Percentiles rank a stretch among this genome's conserved stretches.
These are phyloP conservation scores for Amphiprion ocellaris DNA, from an alignment of 2,113 vertebrate genomes.

Conservation along the genomic window DNA sequence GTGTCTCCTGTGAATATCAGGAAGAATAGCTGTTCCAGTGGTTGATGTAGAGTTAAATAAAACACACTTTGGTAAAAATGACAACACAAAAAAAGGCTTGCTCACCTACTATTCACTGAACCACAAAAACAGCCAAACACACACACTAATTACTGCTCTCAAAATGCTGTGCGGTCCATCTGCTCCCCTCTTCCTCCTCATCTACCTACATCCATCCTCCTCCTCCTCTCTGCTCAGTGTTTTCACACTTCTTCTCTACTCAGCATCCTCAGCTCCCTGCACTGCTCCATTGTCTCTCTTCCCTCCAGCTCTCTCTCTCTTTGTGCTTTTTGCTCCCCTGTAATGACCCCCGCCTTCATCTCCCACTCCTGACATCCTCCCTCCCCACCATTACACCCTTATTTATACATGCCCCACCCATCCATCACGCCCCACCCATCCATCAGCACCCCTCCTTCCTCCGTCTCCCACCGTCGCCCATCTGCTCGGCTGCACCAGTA, in stretches of 20 bases:
- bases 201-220: background rate
- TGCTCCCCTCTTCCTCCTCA: conserved; percentile 13
- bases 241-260: too few relatives aligned
- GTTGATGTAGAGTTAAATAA: too few relatives aligned
- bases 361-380: background rate
- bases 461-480: conserved; percentile 51
- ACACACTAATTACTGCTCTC: background rate
- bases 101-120: background rate
- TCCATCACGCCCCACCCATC: conserved; percentile 37
- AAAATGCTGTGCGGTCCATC: conserved; percentile 24
- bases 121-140: background rate
- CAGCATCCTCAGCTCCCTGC: background rate
- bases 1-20: too few relatives aligned
- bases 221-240: background rate
- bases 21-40: too few relatives aligned
- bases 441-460: conserved; percentile 40
- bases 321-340: background rate
- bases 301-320: background rate
- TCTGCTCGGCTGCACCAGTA: conserved; percentile 54
- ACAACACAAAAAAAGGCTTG: too few relatives aligned
- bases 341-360: background rate
- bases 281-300: background rate
- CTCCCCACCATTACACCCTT: background rate
- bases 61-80: too few relatives aligned
- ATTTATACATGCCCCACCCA: conserved; percentile 5